Evolutionary conservation across 2,888 invertebrate genomes (phyloP), one percentile per base, ranked within the genome.

Genomic region (Bombylius discolor): DNA sequence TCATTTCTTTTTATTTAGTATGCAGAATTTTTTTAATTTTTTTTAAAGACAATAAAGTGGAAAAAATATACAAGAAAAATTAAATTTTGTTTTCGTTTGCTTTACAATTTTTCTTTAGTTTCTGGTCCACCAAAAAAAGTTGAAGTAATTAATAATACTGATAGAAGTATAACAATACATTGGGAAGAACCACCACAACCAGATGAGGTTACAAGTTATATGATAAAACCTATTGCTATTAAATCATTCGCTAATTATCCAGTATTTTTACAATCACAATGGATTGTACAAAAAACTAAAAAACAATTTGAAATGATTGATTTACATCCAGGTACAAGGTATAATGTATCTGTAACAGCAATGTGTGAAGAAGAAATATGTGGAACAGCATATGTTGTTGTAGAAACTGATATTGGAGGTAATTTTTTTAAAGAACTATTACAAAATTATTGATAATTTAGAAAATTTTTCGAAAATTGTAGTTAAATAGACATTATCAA

Each of bases 291-390:
- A 13, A 82, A 80, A 66, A 76, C 75, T 51, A 82, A 81, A 49
- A 74, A 77, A 31, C 75, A 77, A 59, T 77, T 78, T 44, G 80
- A 81, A 64, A 69, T 84, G 14, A 75, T 79, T 14, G 81, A 80
- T 65, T 70, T 93, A 4, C 80, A 84, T 60, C 85, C 91, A 0
- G 89, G 87, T 1, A 84, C 87, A 0, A 76, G 76, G 56, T 93
- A 92, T 68, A 84, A 84, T 61, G 77, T 93, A 33, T 82, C 83
- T 45, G 78, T 93, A 3, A 77, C 78, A 34, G 87, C 89, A 1
- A 74, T 78, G 33, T 84, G 82, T 69, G 77, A 68, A 59, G 75
- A 78, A 62, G 82, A 78, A 13, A 63, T 65, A 45, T 87, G 89
- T 14, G 79, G 81, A 0, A 75, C 78, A 31, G 74, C 78, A 2